Percentiles rank a stretch among this genome's conserved stretches.
Evolutionary conservation across 2,888 invertebrate genomes (phyloP).

Genomic region (Pollenia angustigena): DNA sequence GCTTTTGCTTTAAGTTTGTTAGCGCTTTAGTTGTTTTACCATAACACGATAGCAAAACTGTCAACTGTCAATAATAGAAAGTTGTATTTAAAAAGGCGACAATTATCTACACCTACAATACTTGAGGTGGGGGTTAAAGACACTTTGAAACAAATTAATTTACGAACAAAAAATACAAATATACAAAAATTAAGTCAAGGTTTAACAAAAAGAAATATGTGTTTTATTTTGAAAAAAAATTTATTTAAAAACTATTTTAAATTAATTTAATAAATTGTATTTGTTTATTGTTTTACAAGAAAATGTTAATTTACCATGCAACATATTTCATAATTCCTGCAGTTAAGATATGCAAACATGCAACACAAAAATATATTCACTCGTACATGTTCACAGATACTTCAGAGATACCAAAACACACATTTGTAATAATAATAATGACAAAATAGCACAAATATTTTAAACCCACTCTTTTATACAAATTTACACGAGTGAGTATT

Average conservation of each 20-base stretch:
- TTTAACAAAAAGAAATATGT: conserved; percentile 5
- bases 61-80: not conserved
- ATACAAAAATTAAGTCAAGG: conserved; percentile 1
- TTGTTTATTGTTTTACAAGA: conserved; percentile 19
- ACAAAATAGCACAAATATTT: conserved; percentile 63
- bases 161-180: not conserved
- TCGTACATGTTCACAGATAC: conserved; percentile 26
- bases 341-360: conserved; percentile 60
- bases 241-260: not conserved
- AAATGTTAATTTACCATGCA: conserved; percentile 63
- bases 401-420: conserved; percentile 12
- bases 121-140: not conserved
- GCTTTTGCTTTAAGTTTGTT: too few relatives aligned
- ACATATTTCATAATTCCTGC: conserved; percentile 63
- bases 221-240: not conserved
- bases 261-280: conserved; percentile 14
- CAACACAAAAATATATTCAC: conserved; percentile 27
- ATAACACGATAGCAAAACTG: too few relatives aligned
- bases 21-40: too few relatives aligned
- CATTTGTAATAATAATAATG: conserved; percentile 44
- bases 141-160: not conserved
- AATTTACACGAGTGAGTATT: not conserved
- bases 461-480: conserved; percentile 49
- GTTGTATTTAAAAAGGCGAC: not conserved
- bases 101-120: not conserved